Evolutionary conservation across 2,888 invertebrate species (phyloP).

Genomic region (Lucinisca nassula): DNA sequence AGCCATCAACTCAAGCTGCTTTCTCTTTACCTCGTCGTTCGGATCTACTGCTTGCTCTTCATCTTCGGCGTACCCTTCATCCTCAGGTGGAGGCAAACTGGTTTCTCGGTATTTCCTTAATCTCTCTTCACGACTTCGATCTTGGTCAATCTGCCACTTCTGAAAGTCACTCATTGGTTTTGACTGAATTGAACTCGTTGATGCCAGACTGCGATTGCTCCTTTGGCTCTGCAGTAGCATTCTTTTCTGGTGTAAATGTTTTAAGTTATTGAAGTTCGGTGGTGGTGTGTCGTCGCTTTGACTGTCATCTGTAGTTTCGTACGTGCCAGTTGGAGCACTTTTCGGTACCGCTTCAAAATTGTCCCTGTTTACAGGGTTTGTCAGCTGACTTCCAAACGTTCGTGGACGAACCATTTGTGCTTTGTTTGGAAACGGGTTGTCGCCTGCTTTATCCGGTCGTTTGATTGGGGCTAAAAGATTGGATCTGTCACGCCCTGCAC

Average conservation of each 20-base stretch:
- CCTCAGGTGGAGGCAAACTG: constrained; percentile 33
- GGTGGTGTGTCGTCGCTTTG: constrained; percentile 70
- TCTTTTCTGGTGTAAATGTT: constrained; percentile 66
- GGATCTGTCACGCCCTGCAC: constrained; percentile 78
- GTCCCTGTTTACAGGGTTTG: constrained; percentile 38
- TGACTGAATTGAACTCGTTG: constrained; percentile 19
- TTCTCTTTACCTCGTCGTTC: constrained; percentile 73
- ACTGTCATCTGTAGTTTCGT: constrained; percentile 28
- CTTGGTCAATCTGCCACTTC: constrained; percentile 83
- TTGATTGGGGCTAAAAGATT: constrained; percentile 82
- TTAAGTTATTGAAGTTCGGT: constrained; percentile 64
- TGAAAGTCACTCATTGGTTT: constrained; percentile 77
- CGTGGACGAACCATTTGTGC: constrained; percentile 72
- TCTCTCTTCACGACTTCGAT: constrained; percentile 72
- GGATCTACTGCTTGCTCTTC: constrained; percentile 46
- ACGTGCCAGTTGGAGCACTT: constrained; percentile 66
- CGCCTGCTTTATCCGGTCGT: constrained; percentile 12
- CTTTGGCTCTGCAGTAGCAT: constrained; percentile 55
- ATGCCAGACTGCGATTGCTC: constrained; percentile 33
- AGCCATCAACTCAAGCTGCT: constrained; percentile 77
- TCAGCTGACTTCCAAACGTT: constrained; percentile 52
- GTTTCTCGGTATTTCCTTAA: constrained; percentile 52
- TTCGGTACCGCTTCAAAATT: constrained; percentile 40
- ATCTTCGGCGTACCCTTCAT: constrained; percentile 68
- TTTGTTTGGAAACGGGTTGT: constrained; percentile 67